Evolutionary conservation across 2,113 vertebrate genomes (phyloP), one percentile per base, ranked within the genome.

Genomic region (Nibea coibor): DNA sequence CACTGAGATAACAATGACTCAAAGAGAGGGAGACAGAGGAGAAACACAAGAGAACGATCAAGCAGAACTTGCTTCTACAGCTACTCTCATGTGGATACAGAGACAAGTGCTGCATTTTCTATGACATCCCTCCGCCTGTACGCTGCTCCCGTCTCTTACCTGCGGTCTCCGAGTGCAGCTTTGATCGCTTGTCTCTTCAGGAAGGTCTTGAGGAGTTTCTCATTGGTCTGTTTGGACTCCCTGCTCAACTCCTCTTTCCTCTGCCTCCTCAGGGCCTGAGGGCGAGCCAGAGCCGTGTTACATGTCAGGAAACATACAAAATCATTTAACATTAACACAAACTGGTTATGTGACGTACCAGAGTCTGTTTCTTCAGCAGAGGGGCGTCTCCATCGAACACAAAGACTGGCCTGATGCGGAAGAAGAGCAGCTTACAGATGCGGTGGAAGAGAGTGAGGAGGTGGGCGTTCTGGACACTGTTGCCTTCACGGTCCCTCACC

Each of bases 301-400:
- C 1, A 11, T 35, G 4, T 6, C 6, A 24, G 51, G 31, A n/a
- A 28, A 17, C 2, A n/a, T 17, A 2, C 5, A 19, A 22, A 17
- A 35, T 5, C 15, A 5, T 57, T 47, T 62, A 63, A 3, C 4
- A 10, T 31, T 3, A 3, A 48, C 26, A 54, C 31, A n/a, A 3
- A 16, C 12, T 19, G 31, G 61, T 64, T 17, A 26, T 16, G 6
- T 53, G 9, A 92, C 94, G 66, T 89, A 99, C 98, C 95, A 99
- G 92, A 20, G 98, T 99, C 82, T 99, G 97, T 65, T 94, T 98
- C 95, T 99, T 99, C 85, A 99, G 87, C 56, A 98, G 93, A 0
- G 98, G 98, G 0, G 98, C 96, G 2, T 98, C 97, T 8, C 98
- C 98, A 85, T 99, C 98, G 93, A 98, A 99, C 67, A 99, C 97